These are phyloP conservation scores for Linurgus olivaceus DNA, from an alignment of 2,797 vertebrate genomes.

Conservation along the genomic window DNA sequence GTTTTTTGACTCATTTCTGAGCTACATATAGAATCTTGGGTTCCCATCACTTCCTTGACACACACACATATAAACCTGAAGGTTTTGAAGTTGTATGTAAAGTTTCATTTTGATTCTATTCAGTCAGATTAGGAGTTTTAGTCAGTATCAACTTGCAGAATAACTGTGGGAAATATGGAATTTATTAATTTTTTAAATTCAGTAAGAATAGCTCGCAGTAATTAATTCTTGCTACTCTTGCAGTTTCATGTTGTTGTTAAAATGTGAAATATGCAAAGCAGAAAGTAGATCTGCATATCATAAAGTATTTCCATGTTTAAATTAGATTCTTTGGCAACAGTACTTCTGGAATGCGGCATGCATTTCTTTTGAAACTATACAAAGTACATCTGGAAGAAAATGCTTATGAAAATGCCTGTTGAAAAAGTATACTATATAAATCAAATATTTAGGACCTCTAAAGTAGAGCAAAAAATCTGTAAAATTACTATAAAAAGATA, in stretches of 20 bases:
- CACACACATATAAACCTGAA: background rate
- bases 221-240: background rate
- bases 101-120: background rate
- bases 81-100: background rate
- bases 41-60: background rate
- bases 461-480: conserved; percentile 50
- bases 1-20: conserved; percentile 6
- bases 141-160: background rate
- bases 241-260: background rate
- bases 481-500: conserved; percentile 45
- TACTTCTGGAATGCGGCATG: background rate
- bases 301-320: background rate
- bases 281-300: background rate
- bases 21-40: background rate
- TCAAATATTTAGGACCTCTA: conserved; percentile 20
- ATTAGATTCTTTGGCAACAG: background rate
- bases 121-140: background rate
- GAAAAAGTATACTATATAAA: conserved; percentile 22
- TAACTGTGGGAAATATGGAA: background rate
- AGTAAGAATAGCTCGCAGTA: background rate
- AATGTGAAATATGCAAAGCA: background rate
- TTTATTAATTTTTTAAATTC: background rate
- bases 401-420: background rate
- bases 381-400: conserved; percentile 39
- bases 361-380: conserved; percentile 1